Evolutionary conservation across 2,113 vertebrate genomes (phyloP), one percentile per base, ranked within the genome.

Genomic region (Erinaceus europaeus): DNA sequence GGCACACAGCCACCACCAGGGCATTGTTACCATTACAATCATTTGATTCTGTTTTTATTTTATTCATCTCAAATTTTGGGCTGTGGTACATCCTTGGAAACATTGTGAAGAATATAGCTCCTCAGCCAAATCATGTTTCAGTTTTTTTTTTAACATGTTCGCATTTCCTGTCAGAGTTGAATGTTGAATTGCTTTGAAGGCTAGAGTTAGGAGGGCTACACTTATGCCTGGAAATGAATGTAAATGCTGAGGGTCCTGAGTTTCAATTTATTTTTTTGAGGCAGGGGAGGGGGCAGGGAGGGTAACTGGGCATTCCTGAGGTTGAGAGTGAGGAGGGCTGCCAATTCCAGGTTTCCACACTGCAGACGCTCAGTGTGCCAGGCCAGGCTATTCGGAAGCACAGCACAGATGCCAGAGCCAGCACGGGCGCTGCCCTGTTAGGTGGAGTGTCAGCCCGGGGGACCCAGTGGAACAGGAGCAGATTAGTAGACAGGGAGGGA

Each of bases 401-500:
- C 44, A 34, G 46, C 9, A 1, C 18, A 82, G 55, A 29, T 44
- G 34, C 50, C 53, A 40, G 64, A 48, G 32, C 50, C 84, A 81
- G 81, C 21, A 14, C 23, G 29, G 36, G 57, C 82, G 71, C 40
- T 36, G 40, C 62, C 57, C 81, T 74, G 27, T 42, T 44, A 75
- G 82, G 91, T 87, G 72, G 91, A 84, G 84, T 36, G 1, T 53
- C 83, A 38, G 81, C 50, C 77, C 69, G 29, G 46, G 50, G 84
- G 65, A 84, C 89, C 72, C 55, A 3, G 87, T 92, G 91, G 78
- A 90, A 78, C 38, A 46, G 57, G 71, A 89, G 81, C 74, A 89
- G 91, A 90, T 94, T 79, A 92, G 91, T 77, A 77, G 93, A 75
- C 95, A 92, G 95, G 95, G 95, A 96, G 95, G 95, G 95, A 88